phyloP scores from a whole-genome alignment of 2,888 invertebrate species.

The Deroplatys truncata region DNA sequence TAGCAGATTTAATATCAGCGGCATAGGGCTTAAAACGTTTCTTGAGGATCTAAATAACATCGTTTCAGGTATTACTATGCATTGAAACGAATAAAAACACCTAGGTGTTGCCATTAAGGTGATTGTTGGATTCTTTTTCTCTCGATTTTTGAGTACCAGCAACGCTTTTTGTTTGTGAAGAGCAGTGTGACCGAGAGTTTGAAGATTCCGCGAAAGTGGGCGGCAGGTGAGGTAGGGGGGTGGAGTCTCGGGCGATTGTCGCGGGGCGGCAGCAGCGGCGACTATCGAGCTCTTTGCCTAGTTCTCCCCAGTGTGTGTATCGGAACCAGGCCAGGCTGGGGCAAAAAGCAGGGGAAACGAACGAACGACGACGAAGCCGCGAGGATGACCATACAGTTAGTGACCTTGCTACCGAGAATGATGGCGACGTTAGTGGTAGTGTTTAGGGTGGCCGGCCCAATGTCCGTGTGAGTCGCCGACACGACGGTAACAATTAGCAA shows the following conservation, averaged over 20 bases:
- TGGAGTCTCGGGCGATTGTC: neutral
- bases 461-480: neutral
- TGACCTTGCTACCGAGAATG: neutral
- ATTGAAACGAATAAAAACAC: too few relatives aligned
- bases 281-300: neutral
- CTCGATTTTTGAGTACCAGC: neutral
- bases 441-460: neutral
- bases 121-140: too few relatives aligned
- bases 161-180: neutral
- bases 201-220: neutral
- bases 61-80: too few relatives aligned
- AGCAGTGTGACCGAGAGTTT: neutral
- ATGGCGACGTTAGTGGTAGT: neutral
- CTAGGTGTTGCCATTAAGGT: too few relatives aligned
- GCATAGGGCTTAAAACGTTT: too few relatives aligned
- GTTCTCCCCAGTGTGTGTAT: neutral
- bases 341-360: slow-evolving; percentile 81
- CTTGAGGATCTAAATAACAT: too few relatives aligned
- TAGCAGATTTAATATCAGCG: too few relatives aligned
- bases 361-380: slow-evolving; percentile 41
- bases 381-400: neutral
- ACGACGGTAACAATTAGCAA: neutral
- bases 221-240: neutral
- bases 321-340: slow-evolving; percentile 70
- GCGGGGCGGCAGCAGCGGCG: neutral